Percentiles rank a stretch among this genome's conserved stretches.
These are phyloP conservation scores for Bubalus kerabau DNA, from an alignment of 2,113 vertebrate genomes.

Conservation along the genomic window DNA sequence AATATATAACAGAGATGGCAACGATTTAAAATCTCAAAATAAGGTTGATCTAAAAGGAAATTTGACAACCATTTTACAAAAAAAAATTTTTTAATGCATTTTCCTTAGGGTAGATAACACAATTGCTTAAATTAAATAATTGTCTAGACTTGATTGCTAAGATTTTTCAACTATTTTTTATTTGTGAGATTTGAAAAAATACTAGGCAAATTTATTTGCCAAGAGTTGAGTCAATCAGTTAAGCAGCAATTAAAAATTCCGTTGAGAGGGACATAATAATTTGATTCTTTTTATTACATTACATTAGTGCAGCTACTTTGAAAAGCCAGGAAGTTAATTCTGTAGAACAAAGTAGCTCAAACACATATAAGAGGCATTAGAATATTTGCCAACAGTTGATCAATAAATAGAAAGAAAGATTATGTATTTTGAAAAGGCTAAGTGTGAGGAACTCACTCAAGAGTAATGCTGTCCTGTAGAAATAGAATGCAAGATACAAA, in stretches of 20 bases:
- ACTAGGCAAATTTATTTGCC: background rate
- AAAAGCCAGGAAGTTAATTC: slow-evolving; percentile 23
- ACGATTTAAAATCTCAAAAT: background rate
- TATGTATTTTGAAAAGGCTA: background rate
- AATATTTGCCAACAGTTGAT: background rate
- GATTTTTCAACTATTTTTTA: background rate
- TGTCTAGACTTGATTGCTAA: background rate
- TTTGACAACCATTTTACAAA: background rate
- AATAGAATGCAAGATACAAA: background rate
- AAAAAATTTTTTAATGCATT: background rate
- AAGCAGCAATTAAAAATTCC: background rate
- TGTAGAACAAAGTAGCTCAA: background rate
- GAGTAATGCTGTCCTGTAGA: background rate
- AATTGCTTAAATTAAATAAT: background rate
- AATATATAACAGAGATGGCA: background rate
- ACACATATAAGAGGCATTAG: background rate
- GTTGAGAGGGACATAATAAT: background rate
- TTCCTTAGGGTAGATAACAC: background rate
- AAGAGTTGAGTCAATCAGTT: background rate
- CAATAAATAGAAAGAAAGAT: background rate
- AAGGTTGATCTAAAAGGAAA: background rate
- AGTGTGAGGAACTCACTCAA: background rate
- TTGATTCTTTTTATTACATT: background rate
- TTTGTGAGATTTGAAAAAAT: background rate
- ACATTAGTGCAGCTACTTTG: background rate